Evolutionary conservation across 2,797 vertebrate species (phyloP).

Genomic region (Xiphorhynchus erythropygius): DNA sequence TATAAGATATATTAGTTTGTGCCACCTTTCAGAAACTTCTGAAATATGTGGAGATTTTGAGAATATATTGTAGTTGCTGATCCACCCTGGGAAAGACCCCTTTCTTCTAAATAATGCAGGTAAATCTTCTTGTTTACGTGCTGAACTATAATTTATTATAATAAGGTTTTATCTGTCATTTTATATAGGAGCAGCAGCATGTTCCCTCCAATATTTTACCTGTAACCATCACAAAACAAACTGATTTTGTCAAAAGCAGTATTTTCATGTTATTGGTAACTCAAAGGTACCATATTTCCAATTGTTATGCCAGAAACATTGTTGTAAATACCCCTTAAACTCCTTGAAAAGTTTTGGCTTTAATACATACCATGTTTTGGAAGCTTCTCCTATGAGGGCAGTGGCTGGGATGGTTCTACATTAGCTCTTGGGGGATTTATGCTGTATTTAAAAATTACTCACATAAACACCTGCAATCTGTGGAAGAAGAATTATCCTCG

Average conservation of each 20-base stretch:
- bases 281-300: not conserved
- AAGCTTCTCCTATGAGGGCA: not conserved
- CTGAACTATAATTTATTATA: not conserved
- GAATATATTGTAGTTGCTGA: not conserved
- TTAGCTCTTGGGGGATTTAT: not conserved
- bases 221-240: not conserved
- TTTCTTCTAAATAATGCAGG: not conserved
- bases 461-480: slow-evolving; percentile 12
- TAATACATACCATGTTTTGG: not conserved
- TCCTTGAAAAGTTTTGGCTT: not conserved
- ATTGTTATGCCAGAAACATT: not conserved
- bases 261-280: not conserved
- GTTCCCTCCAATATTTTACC: not conserved
- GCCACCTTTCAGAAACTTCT: not conserved
- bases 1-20: not conserved
- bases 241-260: not conserved
- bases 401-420: not conserved
- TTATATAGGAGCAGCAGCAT: not conserved
- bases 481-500: slow-evolving; percentile 16
- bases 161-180: not conserved
- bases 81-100: not conserved
- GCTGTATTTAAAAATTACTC: not conserved
- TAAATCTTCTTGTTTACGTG: not conserved
- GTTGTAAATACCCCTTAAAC: not conserved
- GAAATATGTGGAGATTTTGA: not conserved